Base-by-base conservation (phyloP, 2,888 invertebrate species). In the Aricia artaxerxes region DNA sequence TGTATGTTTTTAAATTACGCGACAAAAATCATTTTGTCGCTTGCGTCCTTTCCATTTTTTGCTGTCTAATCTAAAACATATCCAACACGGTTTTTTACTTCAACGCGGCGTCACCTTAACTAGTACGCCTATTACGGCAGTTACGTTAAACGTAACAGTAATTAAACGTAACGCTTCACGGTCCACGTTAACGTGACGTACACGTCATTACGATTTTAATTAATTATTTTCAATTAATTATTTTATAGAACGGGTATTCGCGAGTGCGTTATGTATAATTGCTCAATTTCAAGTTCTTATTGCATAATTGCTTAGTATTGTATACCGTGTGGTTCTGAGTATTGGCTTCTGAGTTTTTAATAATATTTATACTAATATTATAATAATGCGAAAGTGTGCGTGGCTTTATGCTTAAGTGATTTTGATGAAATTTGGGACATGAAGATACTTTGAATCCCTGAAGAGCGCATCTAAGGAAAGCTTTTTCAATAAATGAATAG, bases 111-210 rank as follows among this genome's bases (percentile, higher is more conserved):
- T 24, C 24, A 24, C 0, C 24, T 24, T 24, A 24, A 24, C 24
- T 24, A 24, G 35, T 35, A 69, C 69, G 35, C 69, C 69, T 69
- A 69, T 69, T 69, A 69, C 69, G 69, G 69, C 35, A 35, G 69
- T 69, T 69, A 69, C 69, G 73, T 44, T 44, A 24, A 44, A 73
- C 73, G 73, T 73, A 73, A 73, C 73, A 44, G 44, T 73, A 40
- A 73, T 73, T 73, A 73, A 44, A 73, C 73, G 73, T 73, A 73
- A 73, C 73, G 73, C 73, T 40, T 73, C 73, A 73, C 73, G 73
- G 40, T 73, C n/a, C 44, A 44, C 24, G 69, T 69, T 69, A 38
- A 73, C 44, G 73, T 44, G 73, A 73, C n/a, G 73, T 69, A 69
- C 35, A 73, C 73, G 44, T 44, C 73, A 24, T 73, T 73, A 73